Percentiles rank a stretch among this genome's conserved stretches.
Conservation (phyloP, 2,797 vertebrate genomes). For the Arremon aurantiirostris region DNA sequence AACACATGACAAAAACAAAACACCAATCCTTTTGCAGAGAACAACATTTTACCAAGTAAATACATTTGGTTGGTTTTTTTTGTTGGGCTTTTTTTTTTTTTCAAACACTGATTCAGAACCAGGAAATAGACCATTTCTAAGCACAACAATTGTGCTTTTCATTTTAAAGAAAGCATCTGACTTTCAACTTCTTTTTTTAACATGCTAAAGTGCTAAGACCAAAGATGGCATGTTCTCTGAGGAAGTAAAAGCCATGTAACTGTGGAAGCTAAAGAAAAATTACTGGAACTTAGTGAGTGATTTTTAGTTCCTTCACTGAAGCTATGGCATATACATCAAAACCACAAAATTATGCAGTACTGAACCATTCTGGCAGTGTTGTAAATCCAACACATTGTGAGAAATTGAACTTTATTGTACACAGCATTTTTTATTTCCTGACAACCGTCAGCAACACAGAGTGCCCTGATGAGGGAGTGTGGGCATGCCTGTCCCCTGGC, state of each 20-base stretch:
- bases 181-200: background rate
- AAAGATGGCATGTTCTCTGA: background rate
- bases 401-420: background rate
- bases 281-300: background rate
- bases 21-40: background rate
- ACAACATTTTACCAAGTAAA: background rate
- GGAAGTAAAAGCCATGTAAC: background rate
- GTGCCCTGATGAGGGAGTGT: background rate
- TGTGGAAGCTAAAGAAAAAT: background rate
- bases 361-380: background rate
- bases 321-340: background rate
- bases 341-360: background rate
- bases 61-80: rapidly evolving
- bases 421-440: background rate
- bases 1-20: background rate
- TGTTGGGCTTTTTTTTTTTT: background rate
- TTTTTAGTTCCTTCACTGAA: slow-evolving; percentile 7
- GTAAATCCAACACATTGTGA: background rate
- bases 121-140: background rate
- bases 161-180: background rate
- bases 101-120: background rate
- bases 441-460: background rate
- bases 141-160: background rate
- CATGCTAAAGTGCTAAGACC: background rate
- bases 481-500: background rate